These are phyloP conservation scores for Oikopleura vanhoeffeni DNA, from an alignment of 23 tunicate species.

Conservation along the genomic window DNA sequence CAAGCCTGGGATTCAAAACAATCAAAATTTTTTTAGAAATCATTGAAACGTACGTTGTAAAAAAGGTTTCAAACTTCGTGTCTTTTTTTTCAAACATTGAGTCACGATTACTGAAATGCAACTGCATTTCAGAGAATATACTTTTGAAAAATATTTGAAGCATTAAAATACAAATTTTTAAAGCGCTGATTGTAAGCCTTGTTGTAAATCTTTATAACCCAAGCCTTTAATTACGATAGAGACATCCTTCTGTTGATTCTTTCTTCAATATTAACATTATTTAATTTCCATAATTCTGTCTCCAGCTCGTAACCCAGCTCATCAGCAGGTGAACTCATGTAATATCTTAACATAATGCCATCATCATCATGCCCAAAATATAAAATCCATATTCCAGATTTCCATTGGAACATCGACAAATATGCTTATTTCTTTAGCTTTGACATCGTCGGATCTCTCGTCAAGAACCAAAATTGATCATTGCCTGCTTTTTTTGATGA, in stretches of 20 bases:
- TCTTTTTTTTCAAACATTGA: too few relatives aligned
- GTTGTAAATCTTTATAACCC: too few relatives aligned
- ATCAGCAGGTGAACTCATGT: slow-evolving; percentile 76
- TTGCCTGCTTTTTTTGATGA: slow-evolving; percentile 44
- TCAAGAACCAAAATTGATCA: slow-evolving; percentile 46
- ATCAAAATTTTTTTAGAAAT: too few relatives aligned
- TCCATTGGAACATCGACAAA: slow-evolving; percentile 27
- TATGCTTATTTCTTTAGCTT: slow-evolving; percentile 21
- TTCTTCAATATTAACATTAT: slow-evolving; percentile 50
- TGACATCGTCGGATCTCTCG: slow-evolving; percentile 40
- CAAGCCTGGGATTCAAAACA: too few relatives aligned
- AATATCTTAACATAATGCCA: slow-evolving; percentile 87
- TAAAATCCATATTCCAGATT: slow-evolving; percentile 82
- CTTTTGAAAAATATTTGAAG: too few relatives aligned
- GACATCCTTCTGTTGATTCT: slow-evolving; percentile 51
- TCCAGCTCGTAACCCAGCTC: slow-evolving; percentile 82
- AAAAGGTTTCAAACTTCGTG: too few relatives aligned
- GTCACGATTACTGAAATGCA: too few relatives aligned
- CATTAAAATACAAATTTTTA: too few relatives aligned
- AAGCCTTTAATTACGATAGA: neutral
- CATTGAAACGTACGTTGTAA: too few relatives aligned
- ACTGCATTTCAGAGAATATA: too few relatives aligned
- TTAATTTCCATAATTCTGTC: slow-evolving; percentile 80
- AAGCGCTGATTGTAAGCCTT: too few relatives aligned
- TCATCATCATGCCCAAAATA: slow-evolving; percentile 76